Conservation (phyloP, 2,113 vertebrate genomes). For the Rhodinocichla rosea region DNA sequence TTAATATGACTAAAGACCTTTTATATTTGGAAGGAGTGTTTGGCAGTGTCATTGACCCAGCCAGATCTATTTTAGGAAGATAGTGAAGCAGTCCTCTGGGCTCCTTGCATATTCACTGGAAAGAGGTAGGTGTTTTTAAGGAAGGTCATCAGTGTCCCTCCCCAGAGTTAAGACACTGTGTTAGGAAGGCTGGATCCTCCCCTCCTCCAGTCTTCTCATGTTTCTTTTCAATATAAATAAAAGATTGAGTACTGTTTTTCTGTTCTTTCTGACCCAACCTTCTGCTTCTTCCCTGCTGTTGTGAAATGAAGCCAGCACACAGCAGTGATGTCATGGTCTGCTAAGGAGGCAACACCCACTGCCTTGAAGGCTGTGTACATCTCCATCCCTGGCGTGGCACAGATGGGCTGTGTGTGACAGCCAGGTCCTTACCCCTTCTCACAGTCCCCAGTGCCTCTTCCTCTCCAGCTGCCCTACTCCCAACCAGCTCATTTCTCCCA, state of each 20-base stretch:
- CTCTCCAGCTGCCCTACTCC: background rate
- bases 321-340: background rate
- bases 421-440: background rate
- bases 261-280: background rate
- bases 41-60: background rate
- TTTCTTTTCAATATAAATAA: background rate
- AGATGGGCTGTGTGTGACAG: background rate
- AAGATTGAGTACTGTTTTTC: background rate
- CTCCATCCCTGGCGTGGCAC: background rate
- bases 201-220: background rate
- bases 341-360: background rate
- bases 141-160: accelerated
- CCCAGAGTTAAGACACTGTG: background rate
- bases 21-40: background rate
- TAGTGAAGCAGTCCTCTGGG: background rate
- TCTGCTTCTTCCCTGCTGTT: background rate
- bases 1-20: background rate
- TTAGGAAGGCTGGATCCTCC: background rate
- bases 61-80: background rate
- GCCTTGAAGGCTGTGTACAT: background rate
- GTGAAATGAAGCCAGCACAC: background rate
- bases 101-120: background rate
- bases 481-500: background rate
- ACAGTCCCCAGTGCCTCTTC: background rate
- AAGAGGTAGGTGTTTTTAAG: background rate